phyloP scores from a whole-genome alignment of 2,888 invertebrate genomes.

The Dynastes grantii region DNA sequence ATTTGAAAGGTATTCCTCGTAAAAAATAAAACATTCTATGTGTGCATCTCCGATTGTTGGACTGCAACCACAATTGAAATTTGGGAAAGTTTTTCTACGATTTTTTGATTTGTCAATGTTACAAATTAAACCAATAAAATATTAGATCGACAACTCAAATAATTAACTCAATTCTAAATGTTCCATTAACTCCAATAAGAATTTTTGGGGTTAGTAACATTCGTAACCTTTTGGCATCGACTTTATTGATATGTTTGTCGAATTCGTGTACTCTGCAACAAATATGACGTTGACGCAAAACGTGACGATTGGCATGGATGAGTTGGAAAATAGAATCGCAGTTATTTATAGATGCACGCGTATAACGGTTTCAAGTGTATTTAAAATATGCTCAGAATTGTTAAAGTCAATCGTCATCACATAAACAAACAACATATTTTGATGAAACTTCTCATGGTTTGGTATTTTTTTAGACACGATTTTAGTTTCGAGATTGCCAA shows the following conservation, averaged over 20 bases:
- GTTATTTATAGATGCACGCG: constrained; percentile 4
- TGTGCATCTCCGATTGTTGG: neutral
- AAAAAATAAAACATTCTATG: too few species aligned
- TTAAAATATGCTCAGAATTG: neutral
- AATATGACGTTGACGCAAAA: constrained; percentile 20
- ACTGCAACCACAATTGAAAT: neutral
- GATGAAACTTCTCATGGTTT: neutral
- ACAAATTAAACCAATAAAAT: neutral
- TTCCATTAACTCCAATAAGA: neutral
- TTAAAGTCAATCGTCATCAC: neutral
- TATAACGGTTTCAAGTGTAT: neutral
- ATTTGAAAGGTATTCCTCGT: too few species aligned
- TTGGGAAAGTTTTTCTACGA: neutral
- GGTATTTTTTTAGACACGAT: neutral
- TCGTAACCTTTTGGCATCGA: neutral
- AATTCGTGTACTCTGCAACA: constrained; percentile 2
- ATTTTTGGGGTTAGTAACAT: neutral
- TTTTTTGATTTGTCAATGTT: neutral
- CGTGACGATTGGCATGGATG: constrained; percentile 14
- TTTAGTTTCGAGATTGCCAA: too few species aligned
- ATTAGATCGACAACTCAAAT: too few species aligned
- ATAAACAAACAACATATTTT: neutral
- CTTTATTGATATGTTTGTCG: neutral
- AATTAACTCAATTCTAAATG: neutral
- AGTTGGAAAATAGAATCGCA: constrained; percentile 11